Conservation (phyloP, 2,888 invertebrate genomes). For the Coelopa pilipes region DNA sequence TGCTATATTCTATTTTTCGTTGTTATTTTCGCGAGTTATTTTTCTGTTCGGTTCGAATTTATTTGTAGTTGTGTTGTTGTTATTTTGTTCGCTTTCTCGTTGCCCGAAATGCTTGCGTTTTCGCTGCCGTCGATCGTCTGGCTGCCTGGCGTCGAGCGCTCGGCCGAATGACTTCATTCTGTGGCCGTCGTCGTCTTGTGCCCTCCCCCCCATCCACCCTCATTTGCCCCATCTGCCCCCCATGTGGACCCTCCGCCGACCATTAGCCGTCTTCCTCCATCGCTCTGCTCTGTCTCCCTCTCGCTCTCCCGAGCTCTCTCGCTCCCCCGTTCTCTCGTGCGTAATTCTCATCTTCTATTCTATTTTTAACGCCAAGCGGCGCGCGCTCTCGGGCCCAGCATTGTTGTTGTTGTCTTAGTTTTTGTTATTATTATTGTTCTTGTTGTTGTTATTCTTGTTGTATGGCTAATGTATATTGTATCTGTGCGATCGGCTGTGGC, state of each 20-base stretch:
- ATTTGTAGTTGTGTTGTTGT: not conserved
- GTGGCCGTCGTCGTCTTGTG: not conserved
- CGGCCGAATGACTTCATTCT: constrained; percentile 38
- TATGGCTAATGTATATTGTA: constrained; percentile 30
- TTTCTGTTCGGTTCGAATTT: constrained; percentile 3
- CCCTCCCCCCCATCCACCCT: constrained; percentile 2
- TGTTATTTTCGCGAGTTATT: constrained; percentile 42
- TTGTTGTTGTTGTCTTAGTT: constrained; percentile 20
- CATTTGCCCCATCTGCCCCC: not conserved
- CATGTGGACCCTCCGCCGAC: constrained; percentile 11
- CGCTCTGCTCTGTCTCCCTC: constrained; percentile 8
- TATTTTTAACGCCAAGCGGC: constrained; percentile 30
- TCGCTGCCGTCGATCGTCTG: constrained; percentile 61
- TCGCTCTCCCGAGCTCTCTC: not conserved
- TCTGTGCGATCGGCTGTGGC: constrained; percentile 26
- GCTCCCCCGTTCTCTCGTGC: constrained; percentile 20
- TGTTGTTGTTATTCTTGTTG: constrained; percentile 29
- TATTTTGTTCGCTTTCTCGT: constrained; percentile 24
- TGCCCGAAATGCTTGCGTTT: constrained; percentile 52
- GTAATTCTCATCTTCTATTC: constrained; percentile 23
- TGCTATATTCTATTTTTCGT: constrained; percentile 30
- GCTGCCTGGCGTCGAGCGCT: constrained; percentile 37
- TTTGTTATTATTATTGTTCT: constrained; percentile 20
- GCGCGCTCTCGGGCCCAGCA: constrained; percentile 15
- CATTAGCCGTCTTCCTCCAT: constrained; percentile 1